Base-by-base conservation (phyloP, 2,888 invertebrate species). In the Micropterix aruncella region DNA sequence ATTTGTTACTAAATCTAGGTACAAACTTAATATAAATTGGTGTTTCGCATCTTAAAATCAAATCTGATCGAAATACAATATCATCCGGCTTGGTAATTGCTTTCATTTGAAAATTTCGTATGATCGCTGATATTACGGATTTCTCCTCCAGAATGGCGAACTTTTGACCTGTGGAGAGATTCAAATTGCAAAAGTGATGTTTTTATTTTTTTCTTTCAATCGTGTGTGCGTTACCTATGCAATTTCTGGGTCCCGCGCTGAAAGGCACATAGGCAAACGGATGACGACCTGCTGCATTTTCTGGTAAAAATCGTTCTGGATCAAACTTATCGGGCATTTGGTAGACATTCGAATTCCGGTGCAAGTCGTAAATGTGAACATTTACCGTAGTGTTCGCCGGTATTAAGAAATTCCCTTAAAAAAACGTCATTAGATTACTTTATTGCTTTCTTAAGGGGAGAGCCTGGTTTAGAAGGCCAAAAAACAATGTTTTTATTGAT, bases 161-260 rank as follows among this genome's bases (percentile, higher is more conserved):
- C 12, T 27, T 27, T 12, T 27, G 27, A 7, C 27, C 27, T 27
- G 27, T n/a, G n/a, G n/a, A n/a, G n/a, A n/a, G n/a, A n/a, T n/a
- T n/a, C n/a, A n/a, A n/a, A n/a, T n/a, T n/a, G n/a, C n/a, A n/a
- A n/a, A n/a, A n/a, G n/a, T n/a, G n/a, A n/a, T n/a, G n/a, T n/a
- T n/a, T n/a, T n/a, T n/a, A n/a, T n/a, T n/a, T n/a, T n/a, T n/a
- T n/a, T n/a, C n/a, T n/a, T n/a, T n/a, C n/a, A n/a, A n/a, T n/a
- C n/a, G n/a, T n/a, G n/a, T n/a, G n/a, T n/a, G n/a, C n/a, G n/a
- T 55, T 62, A 78, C 79, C 81, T 50, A 81, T 79, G 52, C 81
- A 82, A 57, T 81, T 81, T 17, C 81, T 67, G 0, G 75, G 74
- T 2, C 81, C 81, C 1, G 79, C 80, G 54, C 80, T 80, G 48